Base-by-base conservation (phyloP, 2,888 invertebrate genomes). In the Deilephila elpenor region DNA sequence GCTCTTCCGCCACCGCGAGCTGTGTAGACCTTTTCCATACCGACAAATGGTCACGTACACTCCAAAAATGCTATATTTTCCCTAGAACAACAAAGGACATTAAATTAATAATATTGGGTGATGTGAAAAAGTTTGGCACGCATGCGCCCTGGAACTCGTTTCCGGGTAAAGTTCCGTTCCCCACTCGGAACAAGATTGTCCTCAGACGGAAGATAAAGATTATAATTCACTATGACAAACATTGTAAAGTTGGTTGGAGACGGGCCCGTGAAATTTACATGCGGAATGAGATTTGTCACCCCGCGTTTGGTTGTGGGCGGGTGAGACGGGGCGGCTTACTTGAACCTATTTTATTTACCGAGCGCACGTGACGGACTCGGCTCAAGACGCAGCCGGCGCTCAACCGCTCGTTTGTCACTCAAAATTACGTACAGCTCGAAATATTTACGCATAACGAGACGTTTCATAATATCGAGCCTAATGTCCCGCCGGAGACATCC, bases 341-440 rank as follows among this genome's bases (percentile, higher is more conserved):
- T 78, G 84, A 86, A 86, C 84, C 86, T 89, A 88, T 90, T 91
- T 91, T 91, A 91, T 91, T 89, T 90, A 90, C 85, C 79, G 84
- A 79, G 88, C 86, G 88, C 87, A 90, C 90, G 91, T 90, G 89
- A 88, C 87, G 85, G 85, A 84, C 85, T 85, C 80, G 80, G 76
- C 78, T 83, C 78, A 78, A 82, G 82, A 82, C 86, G 80, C 90
- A 89, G 87, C 87, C 87, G 90, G 86, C 81, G 88, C 84, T 85
- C 87, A 85, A 85, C 88, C 88, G 88, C 88, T 89, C 90, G 86
- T 92, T 92, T 91, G 89, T 92, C 89, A 89, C 86, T 87, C 83
- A 85, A 87, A 89, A 88, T 88, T 88, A 89, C 87, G 82, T 83
- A 81, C 76, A 78, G 79, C 79, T 78, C 75, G 77, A 25, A 81